Base-by-base conservation (phyloP, 2,797 vertebrate genomes). In the Epinephelus awoara region DNA sequence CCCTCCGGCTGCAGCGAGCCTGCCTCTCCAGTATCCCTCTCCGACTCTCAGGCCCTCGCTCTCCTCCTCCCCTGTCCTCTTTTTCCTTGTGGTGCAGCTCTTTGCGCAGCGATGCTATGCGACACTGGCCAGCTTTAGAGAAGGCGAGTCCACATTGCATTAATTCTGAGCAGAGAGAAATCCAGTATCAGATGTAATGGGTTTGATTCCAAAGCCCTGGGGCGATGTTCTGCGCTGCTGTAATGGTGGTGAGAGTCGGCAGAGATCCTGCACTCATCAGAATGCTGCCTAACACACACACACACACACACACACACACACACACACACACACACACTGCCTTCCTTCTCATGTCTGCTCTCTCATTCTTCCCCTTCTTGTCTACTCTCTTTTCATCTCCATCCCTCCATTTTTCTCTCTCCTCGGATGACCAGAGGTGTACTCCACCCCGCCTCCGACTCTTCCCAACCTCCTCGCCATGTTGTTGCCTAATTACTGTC, bases 111-210 rank as follows among this genome's bases (percentile, higher is more conserved):
- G 58, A 93, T 92, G 86, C 88, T 85, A 85, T 89, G 87, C 85
- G 91, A 93, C 91, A 91, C 83, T 78, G 73, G 88, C 82, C 88
- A 67, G 88, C 91, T 88, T 86, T 85, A 80, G 84, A 85, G 77
- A 74, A 90, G 77, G 80, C 83, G 56, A 86, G 88, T 92, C 88
- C 85, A 92, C 84, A 85, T 91, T 90, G 91, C 89, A 86, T 92
- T 93, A 86, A 90, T 91, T 92, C 90, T 54, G 85, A 92, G 86
- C 88, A 79, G 87, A 89, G 85, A 79, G 83, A 77, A 89, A 90
- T 88, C 85, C 87, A 87, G 91, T 89, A 93, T 94, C 91, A 93
- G 89, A 93, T 91, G 89, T 93, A 93, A 94, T 93, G 90, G 90
- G 88, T 91, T 91, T 92, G 91, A 93, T 89, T 93, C 85, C 82